These are phyloP conservation scores for Hippoglossus hippoglossus DNA, from an alignment of 2,797 vertebrate species.

Conservation along the genomic window DNA sequence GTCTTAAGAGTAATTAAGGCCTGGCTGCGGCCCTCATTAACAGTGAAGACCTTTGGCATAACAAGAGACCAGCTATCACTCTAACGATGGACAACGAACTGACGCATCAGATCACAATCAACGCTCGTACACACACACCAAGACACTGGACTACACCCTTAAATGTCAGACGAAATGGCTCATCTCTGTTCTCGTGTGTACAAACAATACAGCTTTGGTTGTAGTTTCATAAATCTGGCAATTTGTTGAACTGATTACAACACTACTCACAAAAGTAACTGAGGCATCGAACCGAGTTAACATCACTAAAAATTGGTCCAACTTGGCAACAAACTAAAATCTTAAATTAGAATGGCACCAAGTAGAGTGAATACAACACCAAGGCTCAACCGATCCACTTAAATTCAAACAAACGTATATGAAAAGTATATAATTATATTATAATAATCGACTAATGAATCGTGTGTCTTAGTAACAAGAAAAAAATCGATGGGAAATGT, in stretches of 20 bases:
- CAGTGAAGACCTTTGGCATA: conserved; percentile 67
- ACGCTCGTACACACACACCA: conserved; percentile 41
- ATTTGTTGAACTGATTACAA: neutral
- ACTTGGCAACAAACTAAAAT: neutral
- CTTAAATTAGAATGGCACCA: neutral
- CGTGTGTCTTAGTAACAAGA: no score
- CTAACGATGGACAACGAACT: conserved; percentile 66
- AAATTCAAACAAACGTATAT: no score
- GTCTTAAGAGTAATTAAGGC: conserved; percentile 74
- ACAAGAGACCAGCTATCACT: conserved; percentile 70
- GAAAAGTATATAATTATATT: no score
- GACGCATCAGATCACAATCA: conserved; percentile 71
- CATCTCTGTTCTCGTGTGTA: neutral
- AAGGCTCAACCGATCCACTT: no score
- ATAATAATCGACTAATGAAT: no score
- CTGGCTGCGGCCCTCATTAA: conserved; percentile 71
- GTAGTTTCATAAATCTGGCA: neutral
- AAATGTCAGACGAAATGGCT: conserved; percentile 40
- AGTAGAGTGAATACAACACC: no score
- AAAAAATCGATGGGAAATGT: no score
- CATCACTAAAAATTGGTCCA: neutral
- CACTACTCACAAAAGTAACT: neutral
- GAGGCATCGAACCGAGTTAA: neutral
- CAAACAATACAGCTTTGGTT: neutral
- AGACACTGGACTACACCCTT: conserved; percentile 45